Percentiles rank a stretch among this genome's conserved stretches.
These are phyloP conservation scores for Halesus radiatus DNA, from an alignment of 1,140 invertebrate genomes.

Conservation along the genomic window DNA sequence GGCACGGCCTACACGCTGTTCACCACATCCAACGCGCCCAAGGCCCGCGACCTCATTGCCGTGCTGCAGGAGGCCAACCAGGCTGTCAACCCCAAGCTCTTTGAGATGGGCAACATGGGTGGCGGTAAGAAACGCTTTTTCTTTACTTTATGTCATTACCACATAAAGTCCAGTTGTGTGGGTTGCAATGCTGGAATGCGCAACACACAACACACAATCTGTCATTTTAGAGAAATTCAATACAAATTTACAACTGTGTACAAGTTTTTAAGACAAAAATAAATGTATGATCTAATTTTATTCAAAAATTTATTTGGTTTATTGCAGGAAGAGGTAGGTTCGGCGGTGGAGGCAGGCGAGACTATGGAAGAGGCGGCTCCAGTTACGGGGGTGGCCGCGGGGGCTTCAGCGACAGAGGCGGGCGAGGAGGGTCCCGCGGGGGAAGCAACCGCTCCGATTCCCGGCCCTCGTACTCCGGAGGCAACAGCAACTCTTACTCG, in stretches of 20 bases:
- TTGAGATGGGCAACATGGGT: constrained; percentile 71
- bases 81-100: constrained; percentile 72
- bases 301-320: constrained; percentile 13
- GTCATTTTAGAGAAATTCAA: too few relatives aligned
- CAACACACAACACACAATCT: too few relatives aligned
- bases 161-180: too few relatives aligned
- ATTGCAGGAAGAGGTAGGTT: constrained; percentile 44
- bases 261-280: too few relatives aligned
- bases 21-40: constrained; percentile 82
- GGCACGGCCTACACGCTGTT: constrained; percentile 94
- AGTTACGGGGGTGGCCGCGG: constrained; percentile 55
- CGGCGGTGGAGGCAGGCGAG: constrained; percentile 42
- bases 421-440: constrained; percentile 44
- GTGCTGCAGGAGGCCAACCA: constrained; percentile 94
- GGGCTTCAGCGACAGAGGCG: constrained; percentile 42
- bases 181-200: too few relatives aligned
- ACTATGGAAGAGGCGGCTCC: constrained; percentile 2
- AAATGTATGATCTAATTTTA: too few relatives aligned
- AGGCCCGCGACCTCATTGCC: constrained; percentile 91
- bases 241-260: too few relatives aligned
- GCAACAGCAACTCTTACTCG: constrained; percentile 2
- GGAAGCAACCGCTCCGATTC: constrained; percentile 8
- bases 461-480: constrained; percentile 11
- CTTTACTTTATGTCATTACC: too few relatives aligned
- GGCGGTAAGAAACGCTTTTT: constrained; percentile 59